Percentiles rank a stretch among this genome's conserved stretches.
Evolutionary conservation across 2,113 vertebrate genomes (phyloP).

Genomic region (Gnathonemus longibarbis): DNA sequence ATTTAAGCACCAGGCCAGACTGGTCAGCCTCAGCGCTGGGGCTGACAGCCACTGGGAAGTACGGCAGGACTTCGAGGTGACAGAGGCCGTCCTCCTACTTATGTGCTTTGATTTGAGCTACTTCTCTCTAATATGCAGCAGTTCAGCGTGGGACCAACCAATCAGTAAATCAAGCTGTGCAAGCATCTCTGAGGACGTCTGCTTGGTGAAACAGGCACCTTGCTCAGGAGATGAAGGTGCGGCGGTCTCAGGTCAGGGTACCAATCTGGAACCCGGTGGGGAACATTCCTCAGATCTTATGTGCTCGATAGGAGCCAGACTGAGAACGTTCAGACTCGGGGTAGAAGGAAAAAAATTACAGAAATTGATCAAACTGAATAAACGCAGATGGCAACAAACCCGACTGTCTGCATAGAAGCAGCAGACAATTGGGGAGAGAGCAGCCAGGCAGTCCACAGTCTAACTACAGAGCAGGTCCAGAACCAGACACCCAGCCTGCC

Average conservation of each 20-base stretch:
- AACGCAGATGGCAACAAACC: not conserved
- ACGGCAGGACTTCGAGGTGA: not conserved
- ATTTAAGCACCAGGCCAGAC: not conserved
- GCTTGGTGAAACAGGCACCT: not conserved
- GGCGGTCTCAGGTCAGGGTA: not conserved
- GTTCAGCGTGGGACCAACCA: not conserved
- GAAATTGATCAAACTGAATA: not conserved
- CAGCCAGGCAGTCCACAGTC: constrained; percentile 40
- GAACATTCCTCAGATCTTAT: not conserved
- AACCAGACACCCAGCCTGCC: constrained; percentile 32
- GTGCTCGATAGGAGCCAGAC: not conserved
- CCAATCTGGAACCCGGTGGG: not conserved
- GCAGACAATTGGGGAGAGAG: constrained; percentile 17
- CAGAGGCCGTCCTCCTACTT: not conserved
- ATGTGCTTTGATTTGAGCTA: not conserved
- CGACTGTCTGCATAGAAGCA: not conserved
- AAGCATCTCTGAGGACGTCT: not conserved
- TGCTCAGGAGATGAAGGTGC: not conserved
- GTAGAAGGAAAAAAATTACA: not conserved
- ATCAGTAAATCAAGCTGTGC: not conserved
- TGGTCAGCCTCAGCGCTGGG: not conserved
- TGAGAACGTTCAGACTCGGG: not conserved
- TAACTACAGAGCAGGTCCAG: constrained; percentile 20
- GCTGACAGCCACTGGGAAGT: not conserved
- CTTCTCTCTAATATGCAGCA: not conserved